Conservation (phyloP, 2,113 vertebrate species). For the Thalassarche chlororhynchos region DNA sequence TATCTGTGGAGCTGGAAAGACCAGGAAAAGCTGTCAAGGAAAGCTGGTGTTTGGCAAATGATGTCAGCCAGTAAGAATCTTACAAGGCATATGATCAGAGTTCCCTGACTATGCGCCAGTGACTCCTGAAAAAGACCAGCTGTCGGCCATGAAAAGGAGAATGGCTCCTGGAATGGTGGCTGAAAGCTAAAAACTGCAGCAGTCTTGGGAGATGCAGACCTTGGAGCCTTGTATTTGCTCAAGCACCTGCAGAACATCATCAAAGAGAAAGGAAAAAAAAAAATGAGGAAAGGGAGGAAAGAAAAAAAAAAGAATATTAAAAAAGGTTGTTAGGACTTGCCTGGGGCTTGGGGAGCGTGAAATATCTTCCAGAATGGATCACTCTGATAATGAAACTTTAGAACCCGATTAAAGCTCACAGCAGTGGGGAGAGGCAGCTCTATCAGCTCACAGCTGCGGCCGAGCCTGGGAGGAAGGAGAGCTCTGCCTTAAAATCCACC, state of each 20-base stretch:
- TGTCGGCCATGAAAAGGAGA: slow-evolving; percentile 52
- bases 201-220: neutral
- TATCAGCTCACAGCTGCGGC: slow-evolving; percentile 61
- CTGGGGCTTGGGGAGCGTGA: slow-evolving; percentile 12
- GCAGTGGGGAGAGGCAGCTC: slow-evolving; percentile 35
- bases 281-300: neutral
- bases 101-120: slow-evolving; percentile 32
- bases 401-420: slow-evolving; percentile 59
- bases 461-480: slow-evolving; percentile 29
- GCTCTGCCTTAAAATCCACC: slow-evolving; percentile 65
- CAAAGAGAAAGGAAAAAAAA: slow-evolving; percentile 25
- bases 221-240: slow-evolving; percentile 5
- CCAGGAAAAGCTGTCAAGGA: slow-evolving; percentile 8
- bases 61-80: slow-evolving; percentile 49
- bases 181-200: slow-evolving; percentile 42
- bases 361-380: slow-evolving; percentile 66
- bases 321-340: slow-evolving; percentile 51
- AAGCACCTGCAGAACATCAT: slow-evolving; percentile 51
- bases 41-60: slow-evolving; percentile 47
- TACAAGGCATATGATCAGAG: slow-evolving; percentile 43
- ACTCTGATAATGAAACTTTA: slow-evolving; percentile 70
- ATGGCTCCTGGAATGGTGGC: slow-evolving; percentile 14
- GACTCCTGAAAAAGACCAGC: slow-evolving; percentile 60
- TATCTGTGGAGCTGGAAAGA: neutral
- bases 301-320: neutral